A percentile compares a stretch with the other conserved stretches of the same genome.
phyloP scores from a whole-genome alignment of 2,797 vertebrate species.

The Siniperca obscura region DNA sequence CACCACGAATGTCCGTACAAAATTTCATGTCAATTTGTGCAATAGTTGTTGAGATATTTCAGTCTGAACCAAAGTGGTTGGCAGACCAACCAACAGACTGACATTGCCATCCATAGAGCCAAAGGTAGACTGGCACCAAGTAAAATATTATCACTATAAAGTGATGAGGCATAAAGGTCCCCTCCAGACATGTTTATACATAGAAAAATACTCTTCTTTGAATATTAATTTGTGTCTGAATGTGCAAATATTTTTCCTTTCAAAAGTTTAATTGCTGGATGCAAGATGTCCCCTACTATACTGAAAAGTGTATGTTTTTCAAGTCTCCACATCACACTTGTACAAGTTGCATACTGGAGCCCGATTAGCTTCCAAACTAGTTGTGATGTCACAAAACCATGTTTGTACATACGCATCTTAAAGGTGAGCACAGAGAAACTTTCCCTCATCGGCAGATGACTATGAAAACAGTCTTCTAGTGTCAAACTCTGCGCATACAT shows the following conservation, averaged over 20 bases:
- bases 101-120: neutral
- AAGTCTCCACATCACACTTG: neutral
- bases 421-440: neutral
- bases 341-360: neutral
- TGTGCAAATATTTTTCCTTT: neutral
- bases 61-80: neutral
- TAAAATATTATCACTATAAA: conserved; percentile 41
- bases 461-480: neutral
- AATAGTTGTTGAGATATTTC: neutral
- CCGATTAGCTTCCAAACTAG: neutral
- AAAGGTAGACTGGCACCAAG: neutral
- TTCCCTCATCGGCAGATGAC: neutral
- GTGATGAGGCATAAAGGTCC: neutral
- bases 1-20: neutral
- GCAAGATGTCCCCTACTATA: neutral
- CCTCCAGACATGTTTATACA: neutral
- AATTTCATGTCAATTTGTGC: neutral
- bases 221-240: neutral
- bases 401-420: neutral
- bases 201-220: neutral
- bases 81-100: neutral
- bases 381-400: neutral
- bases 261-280: neutral
- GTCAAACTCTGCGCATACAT: neutral
- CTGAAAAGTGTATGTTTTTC: neutral